Conservation (phyloP, 2,797 vertebrate genomes). For the Eulemur mongoz region DNA sequence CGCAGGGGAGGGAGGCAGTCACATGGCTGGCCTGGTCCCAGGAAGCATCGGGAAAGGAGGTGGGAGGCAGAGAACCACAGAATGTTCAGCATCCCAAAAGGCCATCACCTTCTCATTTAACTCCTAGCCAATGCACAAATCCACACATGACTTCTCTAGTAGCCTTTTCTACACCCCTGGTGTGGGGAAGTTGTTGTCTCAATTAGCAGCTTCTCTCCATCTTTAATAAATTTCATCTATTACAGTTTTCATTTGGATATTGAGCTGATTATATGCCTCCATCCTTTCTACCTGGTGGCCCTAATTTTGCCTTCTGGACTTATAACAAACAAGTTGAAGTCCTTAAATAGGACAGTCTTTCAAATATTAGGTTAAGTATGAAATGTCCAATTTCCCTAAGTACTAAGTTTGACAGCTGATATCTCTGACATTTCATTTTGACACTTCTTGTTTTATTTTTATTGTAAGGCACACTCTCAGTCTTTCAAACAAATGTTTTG, state of each 20-base stretch:
- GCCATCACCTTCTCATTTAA: neutral
- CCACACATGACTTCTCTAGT: neutral
- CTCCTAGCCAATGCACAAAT: neutral
- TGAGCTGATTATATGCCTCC: neutral
- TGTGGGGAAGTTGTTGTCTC: neutral
- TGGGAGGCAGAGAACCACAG: slow-evolving; percentile 48
- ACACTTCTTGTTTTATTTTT: too few relatives aligned
- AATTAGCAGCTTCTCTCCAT: neutral
- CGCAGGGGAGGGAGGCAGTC: slow-evolving; percentile 87
- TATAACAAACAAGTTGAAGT: neutral
- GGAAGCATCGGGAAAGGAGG: neutral
- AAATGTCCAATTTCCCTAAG: too few relatives aligned
- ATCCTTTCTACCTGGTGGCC: neutral
- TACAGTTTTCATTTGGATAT: neutral
- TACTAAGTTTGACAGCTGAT: too few relatives aligned
- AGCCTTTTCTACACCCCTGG: neutral
- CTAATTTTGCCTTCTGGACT: slow-evolving; percentile 5
- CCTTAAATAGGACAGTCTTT: neutral
- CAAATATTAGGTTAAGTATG: neutral
- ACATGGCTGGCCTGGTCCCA: slow-evolving; percentile 91
- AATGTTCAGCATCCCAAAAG: neutral
- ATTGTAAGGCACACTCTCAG: neutral
- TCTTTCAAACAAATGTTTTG: neutral
- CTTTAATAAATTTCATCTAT: neutral
- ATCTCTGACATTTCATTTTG: too few relatives aligned